Evolutionary conservation across 2,113 vertebrate genomes (phyloP).

Genomic region (Tetraodon nigroviridis): DNA sequence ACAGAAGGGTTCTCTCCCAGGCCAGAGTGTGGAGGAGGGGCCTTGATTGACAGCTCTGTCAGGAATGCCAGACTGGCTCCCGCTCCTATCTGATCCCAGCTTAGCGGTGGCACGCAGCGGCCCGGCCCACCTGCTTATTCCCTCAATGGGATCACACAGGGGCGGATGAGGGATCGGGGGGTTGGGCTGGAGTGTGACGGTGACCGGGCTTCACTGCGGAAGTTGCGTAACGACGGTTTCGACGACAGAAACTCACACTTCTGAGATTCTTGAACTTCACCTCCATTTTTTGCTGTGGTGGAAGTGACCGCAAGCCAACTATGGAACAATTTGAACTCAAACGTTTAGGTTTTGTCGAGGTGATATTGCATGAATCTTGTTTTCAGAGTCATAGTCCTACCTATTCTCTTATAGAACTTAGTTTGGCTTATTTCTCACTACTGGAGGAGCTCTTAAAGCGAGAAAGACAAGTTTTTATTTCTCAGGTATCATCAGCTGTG

Average conservation of each 20-base stretch:
- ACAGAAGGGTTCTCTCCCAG: slow-evolving; percentile 38
- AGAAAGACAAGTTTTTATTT: too few relatives aligned
- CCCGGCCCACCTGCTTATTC: slow-evolving; percentile 52
- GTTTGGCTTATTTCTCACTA: too few relatives aligned
- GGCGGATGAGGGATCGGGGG: slow-evolving; percentile 6
- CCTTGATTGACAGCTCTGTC: slow-evolving; percentile 62
- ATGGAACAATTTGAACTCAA: too few relatives aligned
- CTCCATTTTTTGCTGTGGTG: too few relatives aligned
- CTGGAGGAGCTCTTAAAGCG: too few relatives aligned
- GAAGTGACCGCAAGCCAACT: too few relatives aligned
- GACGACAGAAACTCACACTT: not conserved
- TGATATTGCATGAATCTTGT: too few relatives aligned
- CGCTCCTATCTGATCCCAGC: slow-evolving; percentile 37
- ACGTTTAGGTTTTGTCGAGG: too few relatives aligned
- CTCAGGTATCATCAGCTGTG: too few relatives aligned
- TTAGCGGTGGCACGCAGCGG: slow-evolving; percentile 20
- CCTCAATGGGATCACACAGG: slow-evolving; percentile 17
- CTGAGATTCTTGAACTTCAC: not conserved
- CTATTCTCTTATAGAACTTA: too few relatives aligned
- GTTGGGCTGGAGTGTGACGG: slow-evolving; percentile 5
- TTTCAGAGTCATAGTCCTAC: too few relatives aligned
- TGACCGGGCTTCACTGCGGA: not conserved
- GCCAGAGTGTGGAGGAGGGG: slow-evolving; percentile 47
- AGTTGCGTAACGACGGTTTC: not conserved
- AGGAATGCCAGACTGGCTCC: slow-evolving; percentile 34